phyloP scores from a whole-genome alignment of 2,888 invertebrate genomes.

The Drosophila multiciliata region DNA sequence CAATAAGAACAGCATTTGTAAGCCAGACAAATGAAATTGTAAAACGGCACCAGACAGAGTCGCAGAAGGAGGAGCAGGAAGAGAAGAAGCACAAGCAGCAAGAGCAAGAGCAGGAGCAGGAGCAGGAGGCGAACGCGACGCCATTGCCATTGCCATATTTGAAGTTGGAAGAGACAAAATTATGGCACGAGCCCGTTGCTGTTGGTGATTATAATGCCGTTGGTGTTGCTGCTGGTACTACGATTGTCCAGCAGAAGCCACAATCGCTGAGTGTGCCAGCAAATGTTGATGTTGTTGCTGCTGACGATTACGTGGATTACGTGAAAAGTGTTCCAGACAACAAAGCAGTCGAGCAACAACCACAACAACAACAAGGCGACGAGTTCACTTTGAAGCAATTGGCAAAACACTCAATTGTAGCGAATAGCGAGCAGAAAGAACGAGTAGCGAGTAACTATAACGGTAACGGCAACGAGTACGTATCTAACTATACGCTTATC shows the following conservation, averaged over 20 bases:
- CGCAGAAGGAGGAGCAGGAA: slow-evolving; percentile 13
- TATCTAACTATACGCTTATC: slow-evolving; percentile 14
- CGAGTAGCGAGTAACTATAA: slow-evolving; percentile 18
- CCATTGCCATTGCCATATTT: slow-evolving; percentile 77
- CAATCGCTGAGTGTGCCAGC: slow-evolving; percentile 26
- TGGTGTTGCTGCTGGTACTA: slow-evolving; percentile 47
- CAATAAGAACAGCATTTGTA: slow-evolving; percentile 30
- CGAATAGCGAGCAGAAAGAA: slow-evolving; percentile 9
- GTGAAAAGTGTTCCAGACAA: slow-evolving; percentile 54
- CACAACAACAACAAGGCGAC: slow-evolving; percentile 13
- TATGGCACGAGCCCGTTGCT: slow-evolving; percentile 24
- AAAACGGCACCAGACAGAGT: slow-evolving; percentile 30
- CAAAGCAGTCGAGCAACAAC: slow-evolving; percentile 17
- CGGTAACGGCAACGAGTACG: slow-evolving; percentile 5
- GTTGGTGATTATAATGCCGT: slow-evolving; percentile 45
- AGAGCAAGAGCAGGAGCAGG: slow-evolving; percentile 28
- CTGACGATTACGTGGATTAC: slow-evolving; percentile 72
- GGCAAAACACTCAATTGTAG: not conserved
- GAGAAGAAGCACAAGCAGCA: not conserved
- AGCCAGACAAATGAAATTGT: slow-evolving; percentile 6
- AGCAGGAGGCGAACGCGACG: slow-evolving; percentile 45
- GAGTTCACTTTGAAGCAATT: slow-evolving; percentile 19
- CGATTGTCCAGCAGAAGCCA: slow-evolving; percentile 1
- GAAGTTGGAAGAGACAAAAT: slow-evolving; percentile 8
- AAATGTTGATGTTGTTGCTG: slow-evolving; percentile 56